phyloP scores from a whole-genome alignment of 1,140 invertebrate species.

The Drosophila ambigua region DNA sequence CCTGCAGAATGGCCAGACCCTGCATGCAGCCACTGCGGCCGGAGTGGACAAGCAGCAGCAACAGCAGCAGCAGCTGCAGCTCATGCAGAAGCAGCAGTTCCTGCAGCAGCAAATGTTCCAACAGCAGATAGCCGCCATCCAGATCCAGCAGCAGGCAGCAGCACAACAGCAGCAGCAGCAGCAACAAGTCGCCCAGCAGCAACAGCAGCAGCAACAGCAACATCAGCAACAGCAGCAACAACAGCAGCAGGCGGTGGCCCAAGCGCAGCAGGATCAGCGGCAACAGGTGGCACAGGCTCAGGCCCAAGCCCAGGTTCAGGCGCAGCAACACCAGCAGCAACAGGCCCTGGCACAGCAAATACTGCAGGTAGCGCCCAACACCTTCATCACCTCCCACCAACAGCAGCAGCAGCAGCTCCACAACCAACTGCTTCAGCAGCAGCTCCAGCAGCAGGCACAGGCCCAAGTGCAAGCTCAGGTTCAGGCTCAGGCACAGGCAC shows the following conservation, averaged over 20 bases:
- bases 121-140: constrained; percentile 70
- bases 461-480: constrained; percentile 44
- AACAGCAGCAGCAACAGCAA: constrained; percentile 53
- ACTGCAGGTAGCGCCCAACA: constrained; percentile 84
- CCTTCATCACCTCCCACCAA: constrained; percentile 67
- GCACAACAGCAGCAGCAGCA: constrained; percentile 33
- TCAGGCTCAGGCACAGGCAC: constrained; percentile 46
- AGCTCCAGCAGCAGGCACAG: constrained; percentile 77
- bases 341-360: constrained; percentile 76
- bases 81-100: constrained; percentile 74
- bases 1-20: constrained; percentile 76
- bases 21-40: constrained; percentile 57
- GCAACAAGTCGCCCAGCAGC: constrained; percentile 51
- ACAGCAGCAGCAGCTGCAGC: constrained; percentile 58
- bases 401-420: constrained; percentile 69
- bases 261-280: constrained; percentile 83
- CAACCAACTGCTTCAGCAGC: constrained; percentile 77
- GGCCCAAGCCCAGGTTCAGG: constrained; percentile 77
- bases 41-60: constrained; percentile 71
- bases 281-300: constrained; percentile 79
- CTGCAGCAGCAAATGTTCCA: constrained; percentile 74
- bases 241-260: constrained; percentile 68
- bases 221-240: constrained; percentile 55
- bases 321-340: constrained; percentile 59
- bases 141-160: constrained; percentile 75